Base-by-base conservation (phyloP, 2,113 vertebrate genomes). In the Anoplopoma fimbria region DNA sequence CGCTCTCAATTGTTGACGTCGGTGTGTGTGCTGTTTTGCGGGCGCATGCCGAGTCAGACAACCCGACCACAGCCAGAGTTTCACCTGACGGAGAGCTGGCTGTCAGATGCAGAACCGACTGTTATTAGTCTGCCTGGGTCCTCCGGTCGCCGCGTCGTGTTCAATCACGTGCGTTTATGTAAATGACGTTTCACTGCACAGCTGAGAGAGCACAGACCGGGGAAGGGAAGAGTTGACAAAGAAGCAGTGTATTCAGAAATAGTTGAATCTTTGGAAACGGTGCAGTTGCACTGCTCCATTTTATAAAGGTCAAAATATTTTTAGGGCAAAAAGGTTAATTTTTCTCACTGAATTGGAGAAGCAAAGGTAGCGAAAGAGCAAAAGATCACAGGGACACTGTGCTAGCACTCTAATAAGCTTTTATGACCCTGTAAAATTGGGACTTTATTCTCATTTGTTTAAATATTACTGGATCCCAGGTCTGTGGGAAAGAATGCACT, bases 231-330 rank as follows among this genome's bases (percentile, higher is more conserved):
- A 36, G 34, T 34, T 69, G 79, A 83, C 74, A 75, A 79, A 82
- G 72, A 76, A 80, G 74, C 55, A 9, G 73, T 69, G 49, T 63
- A 47, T 81, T 83, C 73, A 77, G 70, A 80, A 85, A 67, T 77
- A 55, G 78, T 70, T 67, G 68, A 73, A 75, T 78, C 77, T 73
- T 47, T 72, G 79, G 53, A 76, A 69, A 60, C 34, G 61, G 74
- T 71, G 69, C 75, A 42, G 71, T 71, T 77, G 69, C 65, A 47
- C 55, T 65, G 69, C 86, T 85, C 58, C 63, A 69, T 85, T 92
- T 88, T 87, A 33, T 82, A 85, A 91, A 91, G 82, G 90, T 93
- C 82, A 90, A 90, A 89, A 87, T 88, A 90, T 92, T 89, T 90
- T 77, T 87, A 74, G 75, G 69, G 87, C 71, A 79, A 83, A 87